Conservation (phyloP, 2,113 vertebrate genomes). For the Callospermophilus lateralis region DNA sequence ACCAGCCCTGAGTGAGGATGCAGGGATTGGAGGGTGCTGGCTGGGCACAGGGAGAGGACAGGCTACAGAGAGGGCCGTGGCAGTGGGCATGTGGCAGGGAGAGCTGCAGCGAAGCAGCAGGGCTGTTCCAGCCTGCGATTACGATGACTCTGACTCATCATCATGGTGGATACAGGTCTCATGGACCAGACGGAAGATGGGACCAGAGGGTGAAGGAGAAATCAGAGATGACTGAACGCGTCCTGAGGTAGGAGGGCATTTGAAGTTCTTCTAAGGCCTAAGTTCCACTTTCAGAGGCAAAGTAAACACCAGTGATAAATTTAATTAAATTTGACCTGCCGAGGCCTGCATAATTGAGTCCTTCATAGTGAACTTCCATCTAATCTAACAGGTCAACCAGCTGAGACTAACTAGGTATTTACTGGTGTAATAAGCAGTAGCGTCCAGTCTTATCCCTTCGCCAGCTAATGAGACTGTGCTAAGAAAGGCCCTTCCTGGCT, state of each 20-base stretch:
- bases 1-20: too few relatives aligned
- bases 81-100: neutral
- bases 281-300: neutral
- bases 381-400: too few relatives aligned
- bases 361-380: neutral
- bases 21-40: neutral
- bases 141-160: neutral
- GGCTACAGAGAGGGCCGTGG: neutral
- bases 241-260: neutral
- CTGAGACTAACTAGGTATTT: neutral
- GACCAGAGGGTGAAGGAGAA: too few relatives aligned
- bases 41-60: accelerated
- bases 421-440: too few relatives aligned
- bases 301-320: too few relatives aligned
- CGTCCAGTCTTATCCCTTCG: neutral
- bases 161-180: neutral
- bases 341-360: neutral
- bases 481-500: too few relatives aligned
- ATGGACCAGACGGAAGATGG: neutral
- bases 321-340: neutral
- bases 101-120: neutral
- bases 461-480: too few relatives aligned
- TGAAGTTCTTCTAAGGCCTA: neutral
- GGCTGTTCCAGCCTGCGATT: neutral
- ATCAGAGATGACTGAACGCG: accelerated